Evolutionary conservation across 2,888 invertebrate genomes (phyloP).

Genomic region (Choristoneura rosaceana): DNA sequence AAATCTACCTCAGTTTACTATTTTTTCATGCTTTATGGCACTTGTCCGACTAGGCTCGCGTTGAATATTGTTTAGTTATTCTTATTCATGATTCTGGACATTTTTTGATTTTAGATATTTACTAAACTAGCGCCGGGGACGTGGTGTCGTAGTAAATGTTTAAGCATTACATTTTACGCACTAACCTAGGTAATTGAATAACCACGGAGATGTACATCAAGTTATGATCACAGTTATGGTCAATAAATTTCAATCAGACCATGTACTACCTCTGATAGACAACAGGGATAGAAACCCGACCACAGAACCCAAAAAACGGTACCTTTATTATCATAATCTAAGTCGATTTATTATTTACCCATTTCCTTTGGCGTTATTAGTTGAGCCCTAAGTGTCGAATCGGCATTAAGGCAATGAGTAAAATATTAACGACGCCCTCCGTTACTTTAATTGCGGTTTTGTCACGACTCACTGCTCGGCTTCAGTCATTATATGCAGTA

Average conservation of each 20-base stretch:
- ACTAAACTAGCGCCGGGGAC: too few species aligned
- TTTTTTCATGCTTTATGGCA: too few species aligned
- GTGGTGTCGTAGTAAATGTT: too few species aligned
- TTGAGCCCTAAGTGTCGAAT: conserved; percentile 62
- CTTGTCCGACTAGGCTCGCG: too few species aligned
- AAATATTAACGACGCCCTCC: conserved; percentile 73
- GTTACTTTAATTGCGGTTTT: conserved; percentile 81
- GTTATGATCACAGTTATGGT: neutral
- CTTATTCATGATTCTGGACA: neutral
- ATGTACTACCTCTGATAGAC: neutral
- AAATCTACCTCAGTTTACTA: too few species aligned
- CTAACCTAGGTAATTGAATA: neutral
- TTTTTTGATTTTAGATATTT: too few species aligned
- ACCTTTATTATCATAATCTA: conserved; percentile 55
- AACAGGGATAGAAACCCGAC: neutral
- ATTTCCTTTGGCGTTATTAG: conserved; percentile 57
- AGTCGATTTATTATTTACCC: conserved; percentile 59
- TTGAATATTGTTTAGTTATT: too few species aligned
- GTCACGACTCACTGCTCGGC: conserved; percentile 66
- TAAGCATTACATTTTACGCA: too few species aligned
- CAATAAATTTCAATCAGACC: neutral
- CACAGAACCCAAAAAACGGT: conserved; percentile 49
- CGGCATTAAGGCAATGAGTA: conserved; percentile 61
- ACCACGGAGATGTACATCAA: neutral
- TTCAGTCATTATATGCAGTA: conserved; percentile 76